A percentile compares a stretch with the other conserved stretches of the same genome.
Evolutionary conservation across 2,113 vertebrate species (phyloP).

Genomic region (Pelusios castaneus): DNA sequence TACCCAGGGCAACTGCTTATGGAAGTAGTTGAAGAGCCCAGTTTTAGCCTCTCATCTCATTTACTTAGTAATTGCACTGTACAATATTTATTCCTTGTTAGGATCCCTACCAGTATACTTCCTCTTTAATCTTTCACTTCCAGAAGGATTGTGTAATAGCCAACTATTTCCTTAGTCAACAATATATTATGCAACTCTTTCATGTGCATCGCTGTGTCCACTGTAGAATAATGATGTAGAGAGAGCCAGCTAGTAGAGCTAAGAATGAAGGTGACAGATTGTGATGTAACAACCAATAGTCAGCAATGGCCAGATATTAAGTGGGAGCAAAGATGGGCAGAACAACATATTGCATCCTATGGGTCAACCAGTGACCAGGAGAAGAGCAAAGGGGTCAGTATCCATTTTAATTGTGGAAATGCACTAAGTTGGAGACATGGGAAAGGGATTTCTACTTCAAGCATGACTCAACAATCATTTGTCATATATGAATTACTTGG

Average conservation of each 20-base stretch:
- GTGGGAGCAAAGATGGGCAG: background rate
- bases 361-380: background rate
- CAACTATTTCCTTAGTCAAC: fast-evolving
- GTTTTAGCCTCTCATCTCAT: background rate
- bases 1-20: background rate
- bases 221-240: background rate
- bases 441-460: background rate
- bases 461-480: background rate
- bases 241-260: background rate
- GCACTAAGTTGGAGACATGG: background rate
- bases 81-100: background rate
- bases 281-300: background rate
- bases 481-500: background rate
- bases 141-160: background rate
- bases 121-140: slow-evolving; percentile 23
- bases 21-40: background rate
- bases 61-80: background rate
- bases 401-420: background rate
- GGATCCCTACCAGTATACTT: background rate
- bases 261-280: fast-evolving
- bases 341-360: fast-evolving
- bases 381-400: background rate
- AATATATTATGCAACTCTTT: fast-evolving
- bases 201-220: background rate
- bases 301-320: background rate